phyloP scores from a whole-genome alignment of 2,113 vertebrate genomes.

The Trinectes maculatus region DNA sequence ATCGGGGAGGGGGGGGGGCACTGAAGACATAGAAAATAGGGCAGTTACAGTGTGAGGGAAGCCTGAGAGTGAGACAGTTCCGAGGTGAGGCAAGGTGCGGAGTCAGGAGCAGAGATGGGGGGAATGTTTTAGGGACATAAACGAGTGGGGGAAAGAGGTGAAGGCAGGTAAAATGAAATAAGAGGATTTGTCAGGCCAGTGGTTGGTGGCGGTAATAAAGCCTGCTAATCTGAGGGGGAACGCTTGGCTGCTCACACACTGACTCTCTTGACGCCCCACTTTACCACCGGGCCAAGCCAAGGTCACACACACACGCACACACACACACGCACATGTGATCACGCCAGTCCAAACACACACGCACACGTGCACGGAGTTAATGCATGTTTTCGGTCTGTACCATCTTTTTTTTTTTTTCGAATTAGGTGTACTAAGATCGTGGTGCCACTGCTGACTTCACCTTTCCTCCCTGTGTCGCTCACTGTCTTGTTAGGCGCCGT shows the following conservation, averaged over 20 bases:
- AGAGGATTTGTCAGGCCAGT: constrained; percentile 85
- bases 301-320: constrained; percentile 79
- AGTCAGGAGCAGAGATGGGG: constrained; percentile 16
- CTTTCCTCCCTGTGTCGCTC: constrained; percentile 34
- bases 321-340: constrained; percentile 44
- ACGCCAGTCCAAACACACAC: constrained; percentile 39
- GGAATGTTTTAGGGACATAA: constrained; percentile 53
- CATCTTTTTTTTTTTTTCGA: constrained; percentile 23
- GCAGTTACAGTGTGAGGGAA: constrained; percentile 19
- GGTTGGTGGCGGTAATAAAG: constrained; percentile 87
- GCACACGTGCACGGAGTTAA: constrained; percentile 37
- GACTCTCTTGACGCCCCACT: constrained; percentile 81
- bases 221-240: constrained; percentile 86
- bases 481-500: constrained; percentile 59
- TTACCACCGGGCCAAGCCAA: constrained; percentile 82
- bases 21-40: constrained; percentile 46
- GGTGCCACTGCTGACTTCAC: constrained; percentile 23
- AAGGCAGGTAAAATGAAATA: constrained; percentile 81
- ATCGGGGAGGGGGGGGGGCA: constrained; percentile 38
- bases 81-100: constrained; percentile 17
- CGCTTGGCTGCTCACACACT: constrained; percentile 82
- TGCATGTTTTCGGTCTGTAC: constrained; percentile 35
- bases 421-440: constrained; percentile 9
- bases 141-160: constrained; percentile 60
- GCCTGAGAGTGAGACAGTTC: constrained; percentile 4